Base-by-base conservation (phyloP, 2,113 vertebrate species). In the Ardeotis arabs region DNA sequence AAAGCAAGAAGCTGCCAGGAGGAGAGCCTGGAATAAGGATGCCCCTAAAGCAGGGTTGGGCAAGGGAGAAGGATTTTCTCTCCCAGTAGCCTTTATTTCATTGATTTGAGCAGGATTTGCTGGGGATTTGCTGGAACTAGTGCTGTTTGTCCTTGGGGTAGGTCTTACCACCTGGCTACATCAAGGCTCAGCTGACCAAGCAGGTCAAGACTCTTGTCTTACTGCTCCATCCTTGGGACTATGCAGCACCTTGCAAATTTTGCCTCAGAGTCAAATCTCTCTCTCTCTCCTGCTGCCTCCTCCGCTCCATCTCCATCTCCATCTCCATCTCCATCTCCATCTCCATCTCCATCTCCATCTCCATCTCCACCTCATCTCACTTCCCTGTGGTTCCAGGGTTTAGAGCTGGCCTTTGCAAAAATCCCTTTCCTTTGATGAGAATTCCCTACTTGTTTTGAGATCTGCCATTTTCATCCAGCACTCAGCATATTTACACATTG, bases 1-100 rank as follows among this genome's bases (percentile, higher is more conserved):
- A 5, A 81, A 93, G 82, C 55, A 77, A 88, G 80, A 45, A 82
- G 88, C 56, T 96, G 76, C 68, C 82, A 72, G 88, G 52, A 92
- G 64, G 58, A 0, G 2, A 93, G n/a, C 27, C 72, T 89, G 41
- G 41, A 41, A 41, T 41, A 41, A 41, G 41, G 41, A 41, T 41
- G 14, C 41, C 41, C 41, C 41, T 41, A 41, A 41, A 14, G 41
- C 41, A 41, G 41, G 39, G 39, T 39, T 39, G 64, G 49, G 60
- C 74, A 50, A 86, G 37, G 31, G 31, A 89, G 59, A 67, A 92
- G 39, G 76, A 31, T 87, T 75, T 84, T 79, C 24, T 93, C 35
- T 49, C 64, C 68, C 70, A 73, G 62, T 55, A 89, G 75, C 56
- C n/a, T 84, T 68, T 81, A 45, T 79, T 86, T 80, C 64, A 60